phyloP scores from a whole-genome alignment of 2,888 invertebrate species.

The Acanthosoma haemorrhoidale region DNA sequence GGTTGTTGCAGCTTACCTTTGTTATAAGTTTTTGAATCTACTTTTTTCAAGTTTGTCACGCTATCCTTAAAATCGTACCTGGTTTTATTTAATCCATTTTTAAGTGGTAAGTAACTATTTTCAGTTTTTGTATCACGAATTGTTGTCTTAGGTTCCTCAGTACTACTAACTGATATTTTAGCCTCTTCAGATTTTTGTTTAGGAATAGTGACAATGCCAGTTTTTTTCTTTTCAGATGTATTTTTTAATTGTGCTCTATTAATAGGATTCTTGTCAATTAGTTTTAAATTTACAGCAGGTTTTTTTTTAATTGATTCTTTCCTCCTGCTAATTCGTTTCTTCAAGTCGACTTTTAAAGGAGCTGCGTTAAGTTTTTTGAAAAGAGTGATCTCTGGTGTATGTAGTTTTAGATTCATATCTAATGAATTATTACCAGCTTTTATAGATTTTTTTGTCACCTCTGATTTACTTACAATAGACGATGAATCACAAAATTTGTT shows the following conservation, averaged over 20 bases:
- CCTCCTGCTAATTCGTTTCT: not conserved
- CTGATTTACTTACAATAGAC: not conserved
- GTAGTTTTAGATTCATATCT: not conserved
- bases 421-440: not conserved
- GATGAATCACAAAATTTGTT: not conserved
- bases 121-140: too few species aligned
- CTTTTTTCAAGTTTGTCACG: too few species aligned
- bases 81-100: too few species aligned
- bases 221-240: not conserved
- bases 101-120: too few species aligned
- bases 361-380: not conserved
- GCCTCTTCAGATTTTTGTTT: not conserved
- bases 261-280: not conserved
- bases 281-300: not conserved
- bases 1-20: too few species aligned
- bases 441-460: not conserved
- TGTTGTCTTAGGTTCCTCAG: too few species aligned
- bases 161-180: too few species aligned
- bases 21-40: too few species aligned
- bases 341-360: not conserved
- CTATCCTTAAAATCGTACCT: too few species aligned
- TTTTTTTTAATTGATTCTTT: not conserved
- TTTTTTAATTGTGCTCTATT: not conserved
- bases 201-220: not conserved
- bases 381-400: not conserved